A percentile compares a stretch with the other conserved stretches of the same genome.
Conservation (phyloP, 2,888 invertebrate species). For the Tenodera sinensis region DNA sequence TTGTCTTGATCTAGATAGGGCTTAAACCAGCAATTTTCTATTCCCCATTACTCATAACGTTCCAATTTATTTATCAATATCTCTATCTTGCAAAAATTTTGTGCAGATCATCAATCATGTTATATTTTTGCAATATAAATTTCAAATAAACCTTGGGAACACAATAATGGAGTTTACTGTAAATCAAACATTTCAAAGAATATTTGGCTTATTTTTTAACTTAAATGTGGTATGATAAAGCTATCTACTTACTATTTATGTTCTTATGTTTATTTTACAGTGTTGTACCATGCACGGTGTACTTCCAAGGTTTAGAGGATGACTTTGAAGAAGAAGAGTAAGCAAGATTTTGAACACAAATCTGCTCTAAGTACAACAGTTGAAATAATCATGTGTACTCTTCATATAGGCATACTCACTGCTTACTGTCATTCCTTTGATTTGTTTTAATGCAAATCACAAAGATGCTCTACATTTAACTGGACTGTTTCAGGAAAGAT, state of each 20-base stretch:
- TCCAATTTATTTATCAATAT: too few relatives aligned
- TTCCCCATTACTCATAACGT: too few relatives aligned
- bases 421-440: neutral
- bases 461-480: neutral
- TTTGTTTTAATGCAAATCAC: neutral
- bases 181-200: too few relatives aligned
- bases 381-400: neutral
- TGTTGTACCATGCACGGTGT: conserved; percentile 61
- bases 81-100: too few relatives aligned
- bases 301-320: conserved; percentile 46
- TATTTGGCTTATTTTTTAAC: neutral
- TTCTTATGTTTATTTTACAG: conserved; percentile 41
- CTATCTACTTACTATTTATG: neutral
- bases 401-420: too few relatives aligned
- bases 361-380: too few relatives aligned
- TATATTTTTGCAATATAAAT: too few relatives aligned
- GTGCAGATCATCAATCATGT: too few relatives aligned
- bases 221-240: neutral
- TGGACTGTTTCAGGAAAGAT: neutral
- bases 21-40: too few relatives aligned
- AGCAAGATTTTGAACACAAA: neutral
- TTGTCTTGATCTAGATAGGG: too few relatives aligned
- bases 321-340: conserved; percentile 14
- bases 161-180: too few relatives aligned
- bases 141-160: too few relatives aligned